Percentiles rank a stretch among this genome's conserved stretches.
Evolutionary conservation across 2,797 vertebrate genomes (phyloP).

Genomic region (Scyliorhinus canicula): DNA sequence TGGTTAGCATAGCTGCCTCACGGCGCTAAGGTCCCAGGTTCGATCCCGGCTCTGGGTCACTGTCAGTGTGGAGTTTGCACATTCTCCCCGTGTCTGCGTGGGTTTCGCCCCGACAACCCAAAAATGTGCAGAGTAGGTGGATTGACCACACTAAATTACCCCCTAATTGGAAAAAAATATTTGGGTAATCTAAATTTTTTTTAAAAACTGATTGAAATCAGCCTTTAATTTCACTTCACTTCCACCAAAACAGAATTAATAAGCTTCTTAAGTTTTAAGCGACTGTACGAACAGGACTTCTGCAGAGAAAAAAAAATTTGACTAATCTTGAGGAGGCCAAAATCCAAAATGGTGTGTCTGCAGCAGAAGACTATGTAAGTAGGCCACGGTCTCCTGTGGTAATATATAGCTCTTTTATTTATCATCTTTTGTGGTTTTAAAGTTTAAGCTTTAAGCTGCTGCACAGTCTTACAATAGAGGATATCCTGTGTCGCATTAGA

Average conservation of each 20-base stretch:
- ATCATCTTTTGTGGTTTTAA: background rate
- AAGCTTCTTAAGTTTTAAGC: background rate
- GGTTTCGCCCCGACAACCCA: no score
- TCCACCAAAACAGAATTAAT: background rate
- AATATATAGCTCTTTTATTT: background rate
- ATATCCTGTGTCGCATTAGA: conserved; percentile 15
- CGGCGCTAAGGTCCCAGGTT: no score
- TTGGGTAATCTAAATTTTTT: no score
- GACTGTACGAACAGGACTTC: background rate
- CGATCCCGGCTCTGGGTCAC: no score
- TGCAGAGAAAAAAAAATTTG: background rate
- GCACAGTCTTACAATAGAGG: background rate
- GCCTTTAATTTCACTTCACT: background rate
- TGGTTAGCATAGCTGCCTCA: no score
- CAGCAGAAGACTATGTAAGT: background rate
- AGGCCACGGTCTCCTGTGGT: background rate
- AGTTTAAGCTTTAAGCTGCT: background rate
- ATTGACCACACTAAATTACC: no score
- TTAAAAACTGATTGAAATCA: background rate
- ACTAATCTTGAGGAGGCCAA: background rate
- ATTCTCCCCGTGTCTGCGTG: no score
- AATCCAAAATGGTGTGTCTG: background rate
- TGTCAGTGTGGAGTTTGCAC: no score
- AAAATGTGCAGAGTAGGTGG: no score
- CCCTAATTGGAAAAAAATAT: no score